Conservation (phyloP, 1,140 invertebrate species). For the Macrostomum lignano region DNA sequence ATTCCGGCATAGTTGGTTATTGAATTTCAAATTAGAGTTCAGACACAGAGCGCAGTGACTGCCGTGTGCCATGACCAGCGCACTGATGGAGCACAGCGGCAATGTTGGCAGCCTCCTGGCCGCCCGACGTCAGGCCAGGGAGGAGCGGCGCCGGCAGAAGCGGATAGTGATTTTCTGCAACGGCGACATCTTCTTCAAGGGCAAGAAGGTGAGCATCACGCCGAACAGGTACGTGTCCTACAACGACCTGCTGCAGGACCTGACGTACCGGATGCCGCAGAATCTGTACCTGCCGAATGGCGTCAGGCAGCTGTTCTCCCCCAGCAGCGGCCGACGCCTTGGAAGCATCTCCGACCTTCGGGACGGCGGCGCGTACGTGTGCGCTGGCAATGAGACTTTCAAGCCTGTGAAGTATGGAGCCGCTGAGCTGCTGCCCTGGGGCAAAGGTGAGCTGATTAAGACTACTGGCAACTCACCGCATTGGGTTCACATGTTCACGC, state of each 20-base stretch:
- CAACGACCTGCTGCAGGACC: constrained; percentile 23
- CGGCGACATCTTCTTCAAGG: constrained; percentile 8
- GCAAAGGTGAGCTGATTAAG: constrained; percentile 12
- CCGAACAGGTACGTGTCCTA: constrained; percentile 23
- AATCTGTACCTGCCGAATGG: constrained; percentile 22
- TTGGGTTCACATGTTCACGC: not conserved
- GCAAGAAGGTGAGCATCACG: constrained; percentile 24
- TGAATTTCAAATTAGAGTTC: too few relatives aligned
- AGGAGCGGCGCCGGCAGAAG: constrained; percentile 12
- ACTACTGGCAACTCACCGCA: not conserved
- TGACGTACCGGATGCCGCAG: constrained; percentile 21
- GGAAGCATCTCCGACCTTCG: constrained; percentile 18
- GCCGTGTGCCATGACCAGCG: too few relatives aligned
- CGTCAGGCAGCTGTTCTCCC: constrained; percentile 25
- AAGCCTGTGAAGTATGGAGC: constrained; percentile 23
- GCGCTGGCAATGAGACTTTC: constrained; percentile 26
- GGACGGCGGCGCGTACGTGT: constrained; percentile 23
- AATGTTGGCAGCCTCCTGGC: too few relatives aligned
- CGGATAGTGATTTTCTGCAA: constrained; percentile 11
- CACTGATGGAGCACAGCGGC: too few relatives aligned
- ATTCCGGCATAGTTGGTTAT: too few relatives aligned
- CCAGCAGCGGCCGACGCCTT: constrained; percentile 13
- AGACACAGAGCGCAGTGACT: too few relatives aligned
- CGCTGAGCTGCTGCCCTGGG: constrained; percentile 17
- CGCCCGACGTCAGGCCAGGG: too few relatives aligned